phyloP scores from a whole-genome alignment of 2,113 vertebrate species.

The Cairina moschata region DNA sequence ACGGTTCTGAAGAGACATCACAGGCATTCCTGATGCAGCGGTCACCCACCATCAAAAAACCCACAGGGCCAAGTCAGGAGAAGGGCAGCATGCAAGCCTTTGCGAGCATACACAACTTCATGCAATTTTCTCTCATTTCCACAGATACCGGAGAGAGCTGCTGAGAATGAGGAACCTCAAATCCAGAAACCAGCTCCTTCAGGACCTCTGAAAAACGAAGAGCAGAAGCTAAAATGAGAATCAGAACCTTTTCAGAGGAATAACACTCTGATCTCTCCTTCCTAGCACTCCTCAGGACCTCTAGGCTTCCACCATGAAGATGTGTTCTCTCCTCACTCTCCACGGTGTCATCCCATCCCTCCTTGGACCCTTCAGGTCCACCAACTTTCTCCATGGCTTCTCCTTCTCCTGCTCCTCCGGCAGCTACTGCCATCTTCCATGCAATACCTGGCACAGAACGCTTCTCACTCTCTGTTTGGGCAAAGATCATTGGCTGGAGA shows the following conservation, averaged over 20 bases:
- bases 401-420: background rate
- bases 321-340: background rate
- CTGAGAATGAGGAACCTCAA: background rate
- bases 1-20: background rate
- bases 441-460: background rate
- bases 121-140: background rate
- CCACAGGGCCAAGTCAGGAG: background rate
- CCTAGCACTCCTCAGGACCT: background rate
- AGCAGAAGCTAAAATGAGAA: background rate
- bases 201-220: background rate
- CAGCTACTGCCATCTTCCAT: background rate
- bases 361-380: background rate
- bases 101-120: background rate
- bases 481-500: background rate
- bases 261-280: background rate
- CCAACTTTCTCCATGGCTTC: background rate
- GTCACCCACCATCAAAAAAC: background rate
- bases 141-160: background rate
- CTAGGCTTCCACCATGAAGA: background rate
- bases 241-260: background rate
- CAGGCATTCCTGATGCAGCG: background rate
- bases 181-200: background rate
- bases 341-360: background rate
- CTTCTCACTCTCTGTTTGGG: background rate
- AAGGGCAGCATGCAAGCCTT: background rate